Conservation (phyloP, 1,140 invertebrate genomes). For the Vollenhovia emeryi region DNA sequence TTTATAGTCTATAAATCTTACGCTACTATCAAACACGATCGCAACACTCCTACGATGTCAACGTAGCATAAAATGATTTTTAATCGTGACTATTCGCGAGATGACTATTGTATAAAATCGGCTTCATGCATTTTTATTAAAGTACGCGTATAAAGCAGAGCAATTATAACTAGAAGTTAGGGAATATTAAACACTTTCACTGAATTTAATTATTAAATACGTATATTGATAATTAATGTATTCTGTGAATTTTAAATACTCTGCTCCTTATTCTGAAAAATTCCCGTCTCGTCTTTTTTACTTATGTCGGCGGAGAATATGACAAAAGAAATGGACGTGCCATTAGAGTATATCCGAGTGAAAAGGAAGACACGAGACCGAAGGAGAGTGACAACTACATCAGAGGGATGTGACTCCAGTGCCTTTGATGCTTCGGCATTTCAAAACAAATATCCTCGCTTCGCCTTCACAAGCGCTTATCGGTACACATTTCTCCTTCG, state of each 20-base stretch:
- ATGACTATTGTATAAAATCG: not conserved
- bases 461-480: not conserved
- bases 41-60: not conserved
- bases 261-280: not conserved
- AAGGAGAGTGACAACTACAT: constrained; percentile 1
- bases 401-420: constrained; percentile 11
- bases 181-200: not conserved
- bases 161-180: not conserved
- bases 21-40: not conserved
- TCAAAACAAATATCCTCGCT: constrained; percentile 51
- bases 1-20: not conserved
- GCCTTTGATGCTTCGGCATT: constrained; percentile 31
- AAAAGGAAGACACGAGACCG: constrained; percentile 3
- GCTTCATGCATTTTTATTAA: not conserved
- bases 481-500: not conserved
- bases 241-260: not conserved
- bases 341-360: not conserved
- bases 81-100: not conserved
- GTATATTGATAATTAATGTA: not conserved
- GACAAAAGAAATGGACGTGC: not conserved
- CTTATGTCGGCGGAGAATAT: not conserved
- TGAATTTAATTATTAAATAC: no score
- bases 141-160: not conserved
- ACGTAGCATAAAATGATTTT: not conserved
- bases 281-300: not conserved